These are phyloP conservation scores for Caligus rogercresseyi DNA, from an alignment of 1,140 invertebrate species.

Conservation along the genomic window DNA sequence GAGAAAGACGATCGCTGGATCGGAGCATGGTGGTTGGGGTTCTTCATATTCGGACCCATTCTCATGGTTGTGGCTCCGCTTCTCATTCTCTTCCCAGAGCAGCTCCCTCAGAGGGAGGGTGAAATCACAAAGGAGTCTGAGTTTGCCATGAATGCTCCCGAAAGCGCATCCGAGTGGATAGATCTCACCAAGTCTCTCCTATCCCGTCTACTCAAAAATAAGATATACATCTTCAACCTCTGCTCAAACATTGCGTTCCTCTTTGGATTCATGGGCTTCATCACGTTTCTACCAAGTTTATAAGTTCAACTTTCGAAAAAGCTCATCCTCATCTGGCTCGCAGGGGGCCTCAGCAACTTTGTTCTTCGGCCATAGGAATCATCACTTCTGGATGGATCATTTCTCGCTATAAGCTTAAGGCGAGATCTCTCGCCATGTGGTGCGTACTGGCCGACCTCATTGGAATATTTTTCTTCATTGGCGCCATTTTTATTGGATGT, in stretches of 20 bases:
- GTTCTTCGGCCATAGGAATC: conserved; percentile 8
- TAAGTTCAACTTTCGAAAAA: conserved; percentile 3
- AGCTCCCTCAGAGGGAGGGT: not conserved
- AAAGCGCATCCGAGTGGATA: conserved; percentile 3
- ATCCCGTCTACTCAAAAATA: not conserved
- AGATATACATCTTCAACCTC: not conserved
- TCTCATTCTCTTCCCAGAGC: conserved; percentile 8
- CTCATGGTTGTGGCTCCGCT: not conserved
- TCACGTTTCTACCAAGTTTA: conserved; percentile 8
- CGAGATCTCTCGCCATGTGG: conserved; percentile 1
- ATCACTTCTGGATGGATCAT: conserved; percentile 3
- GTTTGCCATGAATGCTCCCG: not conserved
- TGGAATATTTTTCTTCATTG: not conserved
- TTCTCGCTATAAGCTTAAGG: not conserved
- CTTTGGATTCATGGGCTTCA: conserved; percentile 11
- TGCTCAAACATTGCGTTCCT: not conserved
- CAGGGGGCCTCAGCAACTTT: not conserved
- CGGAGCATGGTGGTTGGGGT: conserved; percentile 19
- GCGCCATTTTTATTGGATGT: not conserved
- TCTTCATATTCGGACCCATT: not conserved
- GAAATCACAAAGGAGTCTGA: not conserved
- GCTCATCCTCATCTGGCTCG: not conserved
- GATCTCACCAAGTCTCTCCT: not conserved
- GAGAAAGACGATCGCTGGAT: conserved; percentile 13
- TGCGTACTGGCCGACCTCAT: not conserved